phyloP scores from a whole-genome alignment of 2,113 vertebrate genomes.

The Tinamus guttatus region DNA sequence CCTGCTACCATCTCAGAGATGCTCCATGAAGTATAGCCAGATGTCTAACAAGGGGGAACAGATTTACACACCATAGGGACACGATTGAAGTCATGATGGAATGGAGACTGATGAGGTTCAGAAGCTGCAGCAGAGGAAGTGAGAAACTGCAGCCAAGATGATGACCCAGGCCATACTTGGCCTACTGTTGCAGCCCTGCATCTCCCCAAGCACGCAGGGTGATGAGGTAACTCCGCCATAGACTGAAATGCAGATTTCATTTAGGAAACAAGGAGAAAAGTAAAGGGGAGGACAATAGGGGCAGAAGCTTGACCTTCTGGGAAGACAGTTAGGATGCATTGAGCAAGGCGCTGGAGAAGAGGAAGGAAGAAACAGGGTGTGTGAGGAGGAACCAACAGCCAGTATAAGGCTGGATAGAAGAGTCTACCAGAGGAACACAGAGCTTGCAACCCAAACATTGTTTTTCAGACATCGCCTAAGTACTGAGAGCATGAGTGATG shows the following conservation, averaged over 20 bases:
- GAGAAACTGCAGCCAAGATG: not conserved
- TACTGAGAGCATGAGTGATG: not conserved
- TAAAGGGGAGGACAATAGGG: no score
- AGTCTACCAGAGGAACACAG: not conserved
- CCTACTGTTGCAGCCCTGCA: not conserved
- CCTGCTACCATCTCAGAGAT: not conserved
- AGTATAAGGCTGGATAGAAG: no score
- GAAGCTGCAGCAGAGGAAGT: not conserved
- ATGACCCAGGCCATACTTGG: not conserved
- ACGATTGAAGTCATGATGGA: no score
- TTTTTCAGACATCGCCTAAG: not conserved
- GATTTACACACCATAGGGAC: not conserved
- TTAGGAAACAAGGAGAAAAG: no score
- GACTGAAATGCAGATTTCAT: no score
- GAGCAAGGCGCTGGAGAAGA: no score
- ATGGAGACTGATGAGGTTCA: not conserved
- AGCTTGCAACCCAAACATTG: rapidly evolving
- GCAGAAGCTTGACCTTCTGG: no score
- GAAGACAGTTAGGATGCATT: no score
- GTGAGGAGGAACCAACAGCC: no score
- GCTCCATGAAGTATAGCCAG: not conserved
- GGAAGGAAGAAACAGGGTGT: no score
- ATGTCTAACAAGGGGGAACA: rapidly evolving
- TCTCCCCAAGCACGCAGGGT: no score
- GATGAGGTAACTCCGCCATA: no score